Percentiles rank a stretch among this genome's conserved stretches.
These are phyloP conservation scores for Tinea trinotella DNA, from an alignment of 2,888 invertebrate species.

Conservation along the genomic window DNA sequence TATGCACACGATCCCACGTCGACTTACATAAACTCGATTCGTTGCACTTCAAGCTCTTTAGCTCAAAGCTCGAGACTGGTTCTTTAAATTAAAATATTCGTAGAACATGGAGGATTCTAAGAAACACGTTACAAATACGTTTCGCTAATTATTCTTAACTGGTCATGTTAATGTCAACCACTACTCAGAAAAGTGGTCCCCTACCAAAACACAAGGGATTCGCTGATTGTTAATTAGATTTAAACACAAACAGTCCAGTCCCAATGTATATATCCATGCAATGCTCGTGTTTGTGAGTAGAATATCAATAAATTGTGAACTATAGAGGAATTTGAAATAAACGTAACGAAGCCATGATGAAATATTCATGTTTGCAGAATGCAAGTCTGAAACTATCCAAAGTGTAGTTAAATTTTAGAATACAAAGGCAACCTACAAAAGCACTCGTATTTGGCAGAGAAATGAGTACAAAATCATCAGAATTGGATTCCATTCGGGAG, in stretches of 20 bases:
- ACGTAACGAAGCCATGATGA: conserved; percentile 10
- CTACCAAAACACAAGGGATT: conserved; percentile 26
- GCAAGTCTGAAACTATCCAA: background rate
- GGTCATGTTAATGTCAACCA: conserved; percentile 32
- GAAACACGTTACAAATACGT: background rate
- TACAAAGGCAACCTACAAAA: conserved; percentile 53
- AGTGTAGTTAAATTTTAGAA: conserved; percentile 34
- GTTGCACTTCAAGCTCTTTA: conserved; percentile 34
- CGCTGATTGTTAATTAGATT: conserved; percentile 40
- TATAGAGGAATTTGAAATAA: conserved; percentile 6
- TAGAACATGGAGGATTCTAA: background rate
- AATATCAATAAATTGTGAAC: conserved; percentile 11
- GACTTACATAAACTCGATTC: conserved; percentile 42
- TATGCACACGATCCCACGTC: conserved; percentile 44
- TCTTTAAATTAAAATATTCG: conserved; percentile 3
- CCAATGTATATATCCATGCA: background rate
- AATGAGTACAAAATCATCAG: conserved; percentile 49
- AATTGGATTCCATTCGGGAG: conserved; percentile 57
- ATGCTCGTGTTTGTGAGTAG: background rate
- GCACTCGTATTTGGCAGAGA: conserved; percentile 35
- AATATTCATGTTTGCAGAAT: conserved; percentile 13
- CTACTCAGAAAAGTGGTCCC: conserved; percentile 25
- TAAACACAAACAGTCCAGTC: conserved; percentile 23
- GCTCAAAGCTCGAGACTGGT: conserved; percentile 25
- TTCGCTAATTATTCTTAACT: conserved; percentile 22